Conservation (phyloP, 2,797 vertebrate species). For the Pseudopleuronectes americanus region DNA sequence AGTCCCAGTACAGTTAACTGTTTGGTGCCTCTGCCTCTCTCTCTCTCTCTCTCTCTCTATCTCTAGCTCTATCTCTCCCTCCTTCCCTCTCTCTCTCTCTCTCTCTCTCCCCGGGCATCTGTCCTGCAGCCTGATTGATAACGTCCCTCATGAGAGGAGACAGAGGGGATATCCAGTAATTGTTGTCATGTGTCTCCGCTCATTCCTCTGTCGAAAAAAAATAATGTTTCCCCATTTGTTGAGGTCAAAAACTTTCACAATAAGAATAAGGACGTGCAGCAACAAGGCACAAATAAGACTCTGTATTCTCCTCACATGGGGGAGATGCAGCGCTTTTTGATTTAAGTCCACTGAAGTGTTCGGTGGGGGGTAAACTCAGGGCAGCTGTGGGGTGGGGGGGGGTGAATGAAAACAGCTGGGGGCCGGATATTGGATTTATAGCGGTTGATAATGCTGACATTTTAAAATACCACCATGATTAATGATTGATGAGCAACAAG, state of each 20-base stretch:
- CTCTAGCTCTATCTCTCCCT: too few species aligned
- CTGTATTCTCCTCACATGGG: not conserved
- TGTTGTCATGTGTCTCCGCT: constrained; percentile 41
- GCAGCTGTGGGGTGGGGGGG: constrained; percentile 31
- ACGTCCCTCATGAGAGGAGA: constrained; percentile 38
- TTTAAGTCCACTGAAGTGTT: constrained; percentile 31
- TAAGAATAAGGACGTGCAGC: constrained; percentile 24
- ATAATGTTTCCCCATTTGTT: constrained; percentile 13
- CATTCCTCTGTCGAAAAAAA: constrained; percentile 14
- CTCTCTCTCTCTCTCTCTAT: not conserved
- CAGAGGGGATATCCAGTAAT: constrained; percentile 25
- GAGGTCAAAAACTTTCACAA: constrained; percentile 30
- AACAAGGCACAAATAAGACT: not conserved
- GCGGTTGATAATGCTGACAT: constrained; percentile 70
- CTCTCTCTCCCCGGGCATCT: constrained; percentile 47
- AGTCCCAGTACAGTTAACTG: constrained; percentile 70
- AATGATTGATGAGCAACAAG: constrained; percentile 76
- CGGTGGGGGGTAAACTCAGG: constrained; percentile 39
- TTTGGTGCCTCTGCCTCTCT: constrained; percentile 52
- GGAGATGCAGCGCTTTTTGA: constrained; percentile 35
- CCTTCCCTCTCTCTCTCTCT: not conserved
- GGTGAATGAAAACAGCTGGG: constrained; percentile 48
- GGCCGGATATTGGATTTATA: constrained; percentile 59
- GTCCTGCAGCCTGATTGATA: constrained; percentile 72
- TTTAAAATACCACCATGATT: constrained; percentile 71